A percentile compares a stretch with the other conserved stretches of the same genome.
Evolutionary conservation across 2,797 vertebrate genomes (phyloP).

Genomic region (Spinibarbus caldwelli): DNA sequence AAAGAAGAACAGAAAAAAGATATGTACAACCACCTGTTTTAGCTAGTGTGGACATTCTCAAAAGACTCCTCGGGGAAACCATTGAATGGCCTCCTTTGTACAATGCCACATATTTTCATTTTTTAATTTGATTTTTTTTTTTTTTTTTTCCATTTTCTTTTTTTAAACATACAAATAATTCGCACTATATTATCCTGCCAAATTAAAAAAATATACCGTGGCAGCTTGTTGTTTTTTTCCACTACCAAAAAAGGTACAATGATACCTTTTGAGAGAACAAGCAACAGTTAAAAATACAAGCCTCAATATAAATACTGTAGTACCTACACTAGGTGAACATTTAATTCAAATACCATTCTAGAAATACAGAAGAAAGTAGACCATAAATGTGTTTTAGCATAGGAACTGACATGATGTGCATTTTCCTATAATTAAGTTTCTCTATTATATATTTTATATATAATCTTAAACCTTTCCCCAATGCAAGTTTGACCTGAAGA

Average conservation of each 20-base stretch:
- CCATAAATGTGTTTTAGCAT: conserved; percentile 99
- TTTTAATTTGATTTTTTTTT: conserved; percentile 81
- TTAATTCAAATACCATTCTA: conserved; percentile 99
- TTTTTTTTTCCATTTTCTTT: conserved; percentile 78
- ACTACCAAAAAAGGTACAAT: conserved; percentile 99
- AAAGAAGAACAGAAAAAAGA: conserved; percentile 82
- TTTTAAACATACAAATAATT: conserved; percentile 99
- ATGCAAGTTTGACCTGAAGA: conserved; percentile 99
- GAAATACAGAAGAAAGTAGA: conserved; percentile 99
- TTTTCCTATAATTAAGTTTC: conserved; percentile 99
- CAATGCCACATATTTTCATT: conserved; percentile 89
- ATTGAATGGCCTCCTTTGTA: conserved; percentile 94
- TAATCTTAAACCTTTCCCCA: conserved; percentile 97
- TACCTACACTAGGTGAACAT: conserved; percentile 99
- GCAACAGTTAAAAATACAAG: conserved; percentile 99
- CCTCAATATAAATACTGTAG: conserved; percentile 99
- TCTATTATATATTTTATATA: conserved; percentile 88
- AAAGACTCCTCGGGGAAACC: conserved; percentile 83
- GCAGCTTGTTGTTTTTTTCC: conserved; percentile 99
- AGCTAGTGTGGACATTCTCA: conserved; percentile 87
- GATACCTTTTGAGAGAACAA: conserved; percentile 99
- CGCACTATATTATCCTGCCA: conserved; percentile 99
- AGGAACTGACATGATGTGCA: conserved; percentile 99
- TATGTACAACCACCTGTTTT: conserved; percentile 98
- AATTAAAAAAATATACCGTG: conserved; percentile 99